A percentile compares a stretch with the other conserved stretches of the same genome.
phyloP scores from a whole-genome alignment of 2,797 vertebrate species.

The Kryptopterus vitreolus region DNA sequence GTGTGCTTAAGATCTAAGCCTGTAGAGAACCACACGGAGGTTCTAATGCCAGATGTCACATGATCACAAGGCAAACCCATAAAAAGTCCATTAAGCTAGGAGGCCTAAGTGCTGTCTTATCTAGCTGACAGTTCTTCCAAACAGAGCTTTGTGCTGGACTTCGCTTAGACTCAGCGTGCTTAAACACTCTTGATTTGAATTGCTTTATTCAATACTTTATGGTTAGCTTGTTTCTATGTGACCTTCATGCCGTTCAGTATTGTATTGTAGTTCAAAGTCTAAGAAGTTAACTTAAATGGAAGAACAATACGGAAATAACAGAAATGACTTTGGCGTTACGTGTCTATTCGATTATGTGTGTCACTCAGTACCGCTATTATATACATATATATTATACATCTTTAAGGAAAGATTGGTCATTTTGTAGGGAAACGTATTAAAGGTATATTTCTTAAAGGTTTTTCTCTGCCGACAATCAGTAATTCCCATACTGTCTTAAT shows the following conservation, averaged over 20 bases:
- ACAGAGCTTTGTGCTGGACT: constrained; percentile 83
- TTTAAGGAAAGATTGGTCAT: background rate
- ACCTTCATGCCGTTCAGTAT: constrained; percentile 7
- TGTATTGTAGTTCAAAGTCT: background rate
- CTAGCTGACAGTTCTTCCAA: constrained; percentile 92
- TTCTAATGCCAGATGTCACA: constrained; percentile 84
- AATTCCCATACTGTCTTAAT: background rate
- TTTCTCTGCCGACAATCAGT: background rate
- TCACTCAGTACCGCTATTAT: too few species aligned
- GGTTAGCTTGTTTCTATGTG: constrained; percentile 23
- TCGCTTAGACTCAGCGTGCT: constrained; percentile 30
- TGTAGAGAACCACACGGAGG: constrained; percentile 76
- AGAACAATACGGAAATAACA: background rate
- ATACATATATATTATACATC: too few species aligned
- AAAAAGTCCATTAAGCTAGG: constrained; percentile 99
- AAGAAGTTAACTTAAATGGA: background rate
- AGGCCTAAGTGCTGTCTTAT: constrained; percentile 91
- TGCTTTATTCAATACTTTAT: constrained; percentile 23
- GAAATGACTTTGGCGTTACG: background rate
- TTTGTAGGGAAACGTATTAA: background rate
- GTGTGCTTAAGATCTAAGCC: constrained; percentile 86
- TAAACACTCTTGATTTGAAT: constrained; percentile 22
- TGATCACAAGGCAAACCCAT: constrained; percentile 86
- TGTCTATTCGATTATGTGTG: background rate
- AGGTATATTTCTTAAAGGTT: background rate